Percentiles rank a stretch among this genome's conserved stretches.
Conservation (phyloP, 2,888 invertebrate genomes). For the Trissoscelio sp. region DNA sequence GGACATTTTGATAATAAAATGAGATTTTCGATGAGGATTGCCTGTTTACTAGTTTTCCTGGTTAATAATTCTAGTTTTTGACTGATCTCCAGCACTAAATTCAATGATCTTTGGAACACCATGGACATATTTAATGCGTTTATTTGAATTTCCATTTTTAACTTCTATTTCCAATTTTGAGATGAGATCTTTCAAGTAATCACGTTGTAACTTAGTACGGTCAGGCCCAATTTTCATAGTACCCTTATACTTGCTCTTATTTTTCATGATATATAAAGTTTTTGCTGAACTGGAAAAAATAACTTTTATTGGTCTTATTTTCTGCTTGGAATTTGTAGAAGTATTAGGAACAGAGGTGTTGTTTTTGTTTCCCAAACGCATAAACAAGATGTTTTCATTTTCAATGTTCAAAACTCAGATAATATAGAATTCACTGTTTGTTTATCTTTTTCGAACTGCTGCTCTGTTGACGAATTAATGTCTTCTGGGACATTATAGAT, state of each 20-base stretch:
- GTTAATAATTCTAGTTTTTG: too few species aligned
- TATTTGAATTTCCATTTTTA: background rate
- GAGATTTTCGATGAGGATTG: background rate
- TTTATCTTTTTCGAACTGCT: too few species aligned
- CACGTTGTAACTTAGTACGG: background rate
- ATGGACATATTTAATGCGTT: background rate
- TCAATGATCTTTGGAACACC: too few species aligned
- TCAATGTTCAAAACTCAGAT: too few species aligned
- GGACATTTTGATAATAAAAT: conserved; percentile 8
- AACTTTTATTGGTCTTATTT: background rate
- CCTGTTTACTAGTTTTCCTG: conserved; percentile 9
- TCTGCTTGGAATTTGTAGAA: too few species aligned
- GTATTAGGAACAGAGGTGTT: too few species aligned
- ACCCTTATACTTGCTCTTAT: background rate
- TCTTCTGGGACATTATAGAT: background rate
- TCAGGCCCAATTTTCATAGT: background rate
- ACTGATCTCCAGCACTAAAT: too few species aligned
- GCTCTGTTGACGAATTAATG: too few species aligned
- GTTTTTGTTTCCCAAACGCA: too few species aligned
- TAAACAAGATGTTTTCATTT: too few species aligned
- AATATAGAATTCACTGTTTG: too few species aligned
- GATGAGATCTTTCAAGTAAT: background rate
- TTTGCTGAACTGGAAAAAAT: background rate
- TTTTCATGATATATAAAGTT: background rate
- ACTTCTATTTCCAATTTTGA: background rate